These are phyloP conservation scores for Aphelocoma coerulescens DNA, from an alignment of 2,113 vertebrate species.

Conservation along the genomic window DNA sequence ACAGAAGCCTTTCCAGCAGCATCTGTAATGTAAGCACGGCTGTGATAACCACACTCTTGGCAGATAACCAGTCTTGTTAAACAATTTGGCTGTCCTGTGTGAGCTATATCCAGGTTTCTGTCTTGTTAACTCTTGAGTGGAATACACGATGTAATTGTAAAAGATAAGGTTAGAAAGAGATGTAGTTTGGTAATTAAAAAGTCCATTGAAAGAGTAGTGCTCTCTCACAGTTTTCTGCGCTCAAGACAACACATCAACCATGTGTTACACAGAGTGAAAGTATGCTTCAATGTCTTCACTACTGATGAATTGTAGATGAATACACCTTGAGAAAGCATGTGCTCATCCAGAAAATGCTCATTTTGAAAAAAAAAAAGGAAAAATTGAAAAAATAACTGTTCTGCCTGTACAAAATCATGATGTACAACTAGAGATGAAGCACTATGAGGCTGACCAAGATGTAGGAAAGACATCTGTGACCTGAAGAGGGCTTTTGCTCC, in stretches of 20 bases:
- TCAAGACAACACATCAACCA: neutral
- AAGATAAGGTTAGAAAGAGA: neutral
- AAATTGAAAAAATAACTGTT: neutral
- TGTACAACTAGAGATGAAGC: neutral
- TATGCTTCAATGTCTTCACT: neutral
- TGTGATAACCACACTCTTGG: neutral
- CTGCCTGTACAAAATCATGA: neutral
- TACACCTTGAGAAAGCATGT: neutral
- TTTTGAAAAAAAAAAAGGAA: neutral
- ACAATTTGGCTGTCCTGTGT: neutral
- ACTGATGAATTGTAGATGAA: neutral
- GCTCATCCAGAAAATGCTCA: neutral
- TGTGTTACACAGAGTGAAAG: neutral
- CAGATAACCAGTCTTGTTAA: neutral
- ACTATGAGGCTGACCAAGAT: neutral
- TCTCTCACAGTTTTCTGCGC: neutral
- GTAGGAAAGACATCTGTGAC: neutral
- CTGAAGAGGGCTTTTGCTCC: neutral
- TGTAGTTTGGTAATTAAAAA: neutral
- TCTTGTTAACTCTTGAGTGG: neutral
- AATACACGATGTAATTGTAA: neutral
- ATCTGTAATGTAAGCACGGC: neutral
- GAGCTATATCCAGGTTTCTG: neutral
- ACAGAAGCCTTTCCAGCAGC: neutral
- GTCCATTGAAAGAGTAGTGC: neutral